phyloP scores from a whole-genome alignment of 2,113 vertebrate species.

The Drymodes brunneopygia region DNA sequence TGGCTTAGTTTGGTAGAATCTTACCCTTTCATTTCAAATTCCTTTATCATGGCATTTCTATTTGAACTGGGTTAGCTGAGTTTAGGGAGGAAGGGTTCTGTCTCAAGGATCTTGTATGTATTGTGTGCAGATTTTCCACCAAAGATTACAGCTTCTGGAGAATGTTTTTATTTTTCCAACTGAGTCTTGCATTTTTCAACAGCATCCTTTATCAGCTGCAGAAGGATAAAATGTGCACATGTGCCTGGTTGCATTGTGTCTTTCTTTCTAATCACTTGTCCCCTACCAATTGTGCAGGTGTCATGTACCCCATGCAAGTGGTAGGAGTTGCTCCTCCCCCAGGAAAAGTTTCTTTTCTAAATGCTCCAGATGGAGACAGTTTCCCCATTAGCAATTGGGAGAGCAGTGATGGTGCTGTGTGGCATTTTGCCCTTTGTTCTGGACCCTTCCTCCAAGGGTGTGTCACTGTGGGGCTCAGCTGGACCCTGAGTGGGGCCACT shows the following conservation, averaged over 20 bases:
- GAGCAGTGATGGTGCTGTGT: not conserved
- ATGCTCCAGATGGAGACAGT: not conserved
- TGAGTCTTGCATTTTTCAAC: not conserved
- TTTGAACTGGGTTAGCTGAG: not conserved
- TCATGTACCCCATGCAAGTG: not conserved
- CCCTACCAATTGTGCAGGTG: not conserved
- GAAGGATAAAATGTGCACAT: not conserved
- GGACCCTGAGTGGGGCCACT: fast-evolving
- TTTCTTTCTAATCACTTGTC: not conserved
- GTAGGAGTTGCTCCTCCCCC: not conserved
- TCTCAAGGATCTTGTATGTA: not conserved
- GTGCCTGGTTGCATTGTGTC: not conserved
- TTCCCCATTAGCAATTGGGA: not conserved
- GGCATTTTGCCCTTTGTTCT: not conserved
- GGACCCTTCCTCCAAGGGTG: not conserved
- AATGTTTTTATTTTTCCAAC: not conserved
- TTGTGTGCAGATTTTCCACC: not conserved
- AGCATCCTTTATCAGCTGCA: not conserved
- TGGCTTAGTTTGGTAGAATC: not conserved
- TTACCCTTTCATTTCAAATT: not conserved
- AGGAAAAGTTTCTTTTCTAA: not conserved
- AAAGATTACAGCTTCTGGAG: not conserved
- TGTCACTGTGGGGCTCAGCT: not conserved
- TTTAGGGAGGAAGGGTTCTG: not conserved
- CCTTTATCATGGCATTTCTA: not conserved